Conservation (phyloP, 2,113 vertebrate genomes). For the Passer domesticus region DNA sequence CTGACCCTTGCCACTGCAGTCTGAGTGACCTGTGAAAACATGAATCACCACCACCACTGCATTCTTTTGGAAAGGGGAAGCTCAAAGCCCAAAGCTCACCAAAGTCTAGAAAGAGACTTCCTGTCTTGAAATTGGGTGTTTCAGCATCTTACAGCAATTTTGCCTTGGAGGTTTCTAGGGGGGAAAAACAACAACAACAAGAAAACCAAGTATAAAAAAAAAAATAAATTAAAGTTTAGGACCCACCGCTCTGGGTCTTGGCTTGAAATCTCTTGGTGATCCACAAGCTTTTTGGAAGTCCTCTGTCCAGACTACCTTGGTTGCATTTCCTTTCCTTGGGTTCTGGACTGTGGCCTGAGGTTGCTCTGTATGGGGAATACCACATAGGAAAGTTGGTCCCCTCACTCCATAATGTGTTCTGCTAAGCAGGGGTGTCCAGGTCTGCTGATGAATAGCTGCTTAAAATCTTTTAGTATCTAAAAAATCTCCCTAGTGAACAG, state of each 20-base stretch:
- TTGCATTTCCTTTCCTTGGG: constrained; percentile 69
- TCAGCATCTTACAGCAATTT: neutral
- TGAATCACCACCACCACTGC: neutral
- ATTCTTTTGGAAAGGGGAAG: neutral
- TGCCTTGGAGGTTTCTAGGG: neutral
- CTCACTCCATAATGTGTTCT: neutral
- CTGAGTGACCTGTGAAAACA: neutral
- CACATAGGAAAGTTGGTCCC: constrained; percentile 52
- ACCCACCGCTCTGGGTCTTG: constrained; percentile 67
- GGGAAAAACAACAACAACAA: neutral
- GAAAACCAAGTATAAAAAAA: neutral
- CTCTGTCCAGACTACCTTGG: constrained; percentile 70
- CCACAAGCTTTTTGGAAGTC: constrained; percentile 71
- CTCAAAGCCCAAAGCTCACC: neutral
- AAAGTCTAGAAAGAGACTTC: neutral
- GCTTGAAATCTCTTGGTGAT: constrained; percentile 71
- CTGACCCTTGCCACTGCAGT: neutral
- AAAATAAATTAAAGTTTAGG: constrained; percentile 23
- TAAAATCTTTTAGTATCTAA: constrained; percentile 14
- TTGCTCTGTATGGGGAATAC: constrained; percentile 65
- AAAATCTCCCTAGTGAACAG: neutral
- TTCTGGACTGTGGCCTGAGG: constrained; percentile 60
- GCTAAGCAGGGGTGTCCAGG: neutral
- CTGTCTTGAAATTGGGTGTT: constrained; percentile 27
- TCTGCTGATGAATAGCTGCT: neutral